Percentiles rank a stretch among this genome's conserved stretches.
Evolutionary conservation across 2,888 invertebrate genomes (phyloP).

Genomic region (Chymomyza procnemis): DNA sequence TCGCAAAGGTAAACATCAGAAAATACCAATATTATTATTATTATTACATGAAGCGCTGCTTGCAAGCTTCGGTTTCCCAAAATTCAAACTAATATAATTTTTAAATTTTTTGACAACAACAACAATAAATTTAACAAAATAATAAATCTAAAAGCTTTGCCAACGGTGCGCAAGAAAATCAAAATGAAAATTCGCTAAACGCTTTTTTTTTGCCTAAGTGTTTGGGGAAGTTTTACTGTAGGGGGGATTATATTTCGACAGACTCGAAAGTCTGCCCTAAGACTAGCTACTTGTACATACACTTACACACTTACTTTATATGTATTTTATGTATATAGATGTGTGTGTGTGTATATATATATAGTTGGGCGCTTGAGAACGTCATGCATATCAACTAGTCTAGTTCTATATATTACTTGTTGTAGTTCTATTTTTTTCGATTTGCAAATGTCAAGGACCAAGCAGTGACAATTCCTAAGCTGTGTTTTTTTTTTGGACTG

Average conservation of each 20-base stretch:
- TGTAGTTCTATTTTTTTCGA: conserved; percentile 9
- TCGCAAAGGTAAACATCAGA: no score
- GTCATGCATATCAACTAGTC: conserved; percentile 44
- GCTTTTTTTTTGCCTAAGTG: conserved; percentile 28
- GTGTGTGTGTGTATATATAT: neutral
- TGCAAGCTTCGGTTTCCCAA: no score
- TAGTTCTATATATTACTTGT: conserved; percentile 31
- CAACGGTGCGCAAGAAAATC: conserved; percentile 44
- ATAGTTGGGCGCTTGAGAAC: conserved; percentile 39
- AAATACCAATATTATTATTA: no score
- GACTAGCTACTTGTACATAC: neutral
- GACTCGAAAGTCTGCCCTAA: neutral
- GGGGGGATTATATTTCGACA: neutral
- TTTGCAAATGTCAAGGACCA: conserved; percentile 10
- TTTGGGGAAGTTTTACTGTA: neutral
- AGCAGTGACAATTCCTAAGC: conserved; percentile 13
- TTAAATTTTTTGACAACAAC: conserved; percentile 26
- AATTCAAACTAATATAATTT: neutral
- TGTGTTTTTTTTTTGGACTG: neutral
- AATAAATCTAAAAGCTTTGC: neutral
- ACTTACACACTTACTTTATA: neutral
- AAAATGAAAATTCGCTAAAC: conserved; percentile 41
- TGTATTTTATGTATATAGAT: neutral
- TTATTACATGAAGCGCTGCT: no score
- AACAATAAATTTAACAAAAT: neutral